Conservation (phyloP, 2,888 invertebrate species). For the Drosophila flavopinicola region DNA sequence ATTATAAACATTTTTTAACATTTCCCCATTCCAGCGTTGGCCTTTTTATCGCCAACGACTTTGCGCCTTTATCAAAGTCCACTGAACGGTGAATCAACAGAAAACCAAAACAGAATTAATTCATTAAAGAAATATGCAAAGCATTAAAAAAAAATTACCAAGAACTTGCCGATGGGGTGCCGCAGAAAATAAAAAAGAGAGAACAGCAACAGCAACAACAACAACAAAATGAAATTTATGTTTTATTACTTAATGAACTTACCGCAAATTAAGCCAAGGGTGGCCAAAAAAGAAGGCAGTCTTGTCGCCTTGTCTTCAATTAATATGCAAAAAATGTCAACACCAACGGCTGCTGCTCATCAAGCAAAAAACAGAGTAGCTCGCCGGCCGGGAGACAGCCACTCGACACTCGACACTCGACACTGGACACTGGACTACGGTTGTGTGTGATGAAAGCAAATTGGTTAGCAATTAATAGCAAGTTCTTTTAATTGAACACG, state of each 20-base stretch:
- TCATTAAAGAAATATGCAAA: conserved; percentile 83
- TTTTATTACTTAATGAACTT: conserved; percentile 83
- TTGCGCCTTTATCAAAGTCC: conserved; percentile 77
- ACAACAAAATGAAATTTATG: conserved; percentile 67
- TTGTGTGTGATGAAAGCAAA: conserved; percentile 57
- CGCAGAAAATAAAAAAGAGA: conserved; percentile 5
- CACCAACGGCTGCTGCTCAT: conserved; percentile 63
- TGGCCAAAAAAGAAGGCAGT: conserved; percentile 24
- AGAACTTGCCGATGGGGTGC: conserved; percentile 57
- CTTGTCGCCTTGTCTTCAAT: conserved; percentile 66
- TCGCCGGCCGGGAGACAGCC: conserved; percentile 6
- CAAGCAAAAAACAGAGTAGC: conserved; percentile 28
- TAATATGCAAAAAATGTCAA: conserved; percentile 83
- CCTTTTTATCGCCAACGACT: conserved; percentile 72
- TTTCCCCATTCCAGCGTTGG: conserved; percentile 31
- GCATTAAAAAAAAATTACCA: conserved; percentile 65
- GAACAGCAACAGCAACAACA: conserved; percentile 21
- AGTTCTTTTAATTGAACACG: conserved; percentile 72
- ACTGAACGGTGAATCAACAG: conserved; percentile 80
- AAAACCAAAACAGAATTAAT: conserved; percentile 82
- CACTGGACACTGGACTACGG: too few species aligned
- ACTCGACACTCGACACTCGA: too few species aligned
- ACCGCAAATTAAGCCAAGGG: conserved; percentile 78
- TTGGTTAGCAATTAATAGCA: conserved; percentile 72
- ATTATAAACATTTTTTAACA: conserved; percentile 55